Conservation (phyloP, 2,797 vertebrate genomes). For the Crax fasciolata region DNA sequence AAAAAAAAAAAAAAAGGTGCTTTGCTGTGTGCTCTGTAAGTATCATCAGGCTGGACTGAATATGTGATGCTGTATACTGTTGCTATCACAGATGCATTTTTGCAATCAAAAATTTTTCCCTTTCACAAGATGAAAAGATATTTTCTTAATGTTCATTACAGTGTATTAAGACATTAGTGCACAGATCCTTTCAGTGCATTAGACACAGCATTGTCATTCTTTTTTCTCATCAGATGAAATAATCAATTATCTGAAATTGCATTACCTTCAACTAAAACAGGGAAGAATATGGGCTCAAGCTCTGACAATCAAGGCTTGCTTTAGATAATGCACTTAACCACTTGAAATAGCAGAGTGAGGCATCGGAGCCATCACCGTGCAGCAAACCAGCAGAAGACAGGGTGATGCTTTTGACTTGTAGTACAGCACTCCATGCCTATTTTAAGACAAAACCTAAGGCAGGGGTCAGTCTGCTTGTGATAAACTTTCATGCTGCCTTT, state of each 20-base stretch:
- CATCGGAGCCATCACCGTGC: neutral
- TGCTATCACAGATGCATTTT: slow-evolving; percentile 14
- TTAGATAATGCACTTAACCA: slow-evolving; percentile 64
- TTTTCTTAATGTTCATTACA: slow-evolving; percentile 58
- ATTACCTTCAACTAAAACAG: slow-evolving; percentile 59
- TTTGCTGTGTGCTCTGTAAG: neutral
- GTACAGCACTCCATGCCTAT: neutral
- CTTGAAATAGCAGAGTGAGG: slow-evolving; percentile 53
- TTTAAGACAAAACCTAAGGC: slow-evolving; percentile 24
- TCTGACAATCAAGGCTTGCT: slow-evolving; percentile 58
- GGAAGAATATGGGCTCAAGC: slow-evolving; percentile 39
- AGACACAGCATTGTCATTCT: slow-evolving; percentile 20
- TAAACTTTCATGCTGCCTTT: slow-evolving; percentile 7
- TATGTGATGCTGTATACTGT: neutral
- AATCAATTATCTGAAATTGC: slow-evolving; percentile 65
- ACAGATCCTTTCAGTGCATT: slow-evolving; percentile 59
- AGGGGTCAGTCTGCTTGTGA: slow-evolving; percentile 29
- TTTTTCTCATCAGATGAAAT: slow-evolving; percentile 54
- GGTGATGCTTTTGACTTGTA: neutral
- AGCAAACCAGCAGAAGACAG: neutral
- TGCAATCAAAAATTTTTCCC: slow-evolving; percentile 21
- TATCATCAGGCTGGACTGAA: neutral
- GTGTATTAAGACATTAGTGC: slow-evolving; percentile 48
- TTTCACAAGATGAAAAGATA: slow-evolving; percentile 55
- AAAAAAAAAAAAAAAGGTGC: neutral